Evolutionary conservation across 1,140 invertebrate species (phyloP).

Genomic region (Drosophila navojoa): DNA sequence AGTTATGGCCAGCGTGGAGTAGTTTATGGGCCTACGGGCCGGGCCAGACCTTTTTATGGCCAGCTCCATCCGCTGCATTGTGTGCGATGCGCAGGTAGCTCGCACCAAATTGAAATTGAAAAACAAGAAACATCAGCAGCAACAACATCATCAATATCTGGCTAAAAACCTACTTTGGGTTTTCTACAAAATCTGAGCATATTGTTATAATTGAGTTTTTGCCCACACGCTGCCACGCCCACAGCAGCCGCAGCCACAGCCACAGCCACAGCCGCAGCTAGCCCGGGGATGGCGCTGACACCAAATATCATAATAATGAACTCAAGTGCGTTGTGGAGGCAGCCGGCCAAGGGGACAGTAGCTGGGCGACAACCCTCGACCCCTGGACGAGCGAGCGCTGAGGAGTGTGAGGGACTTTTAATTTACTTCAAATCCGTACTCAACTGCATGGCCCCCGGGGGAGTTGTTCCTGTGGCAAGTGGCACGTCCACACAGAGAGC

Average conservation of each 20-base stretch:
- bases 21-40: constrained; percentile 56
- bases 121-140: constrained; percentile 6
- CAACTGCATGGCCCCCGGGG: constrained; percentile 76
- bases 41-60: constrained; percentile 25
- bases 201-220: constrained; percentile 84
- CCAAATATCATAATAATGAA: constrained; percentile 83
- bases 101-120: constrained; percentile 65
- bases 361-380: constrained; percentile 21
- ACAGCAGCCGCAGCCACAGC: constrained; percentile 14
- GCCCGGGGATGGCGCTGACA: constrained; percentile 70
- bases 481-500: constrained; percentile 29
- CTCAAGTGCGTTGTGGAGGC: constrained; percentile 52
- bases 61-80: constrained; percentile 54
- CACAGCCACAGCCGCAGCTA: constrained; percentile 10
- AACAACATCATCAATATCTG: neutral
- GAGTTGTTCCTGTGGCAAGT: constrained; percentile 63
- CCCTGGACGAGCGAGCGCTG: neutral
- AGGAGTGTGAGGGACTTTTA: constrained; percentile 80
- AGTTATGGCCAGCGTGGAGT: constrained; percentile 66
- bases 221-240: constrained; percentile 68
- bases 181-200: constrained; percentile 78
- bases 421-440: constrained; percentile 83
- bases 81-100: constrained; percentile 47
- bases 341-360: neutral
- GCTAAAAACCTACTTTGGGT: constrained; percentile 12